A percentile compares a stretch with the other conserved stretches of the same genome.
Conservation (phyloP, 1,140 invertebrate species). For the Neodiprion pinetum region DNA sequence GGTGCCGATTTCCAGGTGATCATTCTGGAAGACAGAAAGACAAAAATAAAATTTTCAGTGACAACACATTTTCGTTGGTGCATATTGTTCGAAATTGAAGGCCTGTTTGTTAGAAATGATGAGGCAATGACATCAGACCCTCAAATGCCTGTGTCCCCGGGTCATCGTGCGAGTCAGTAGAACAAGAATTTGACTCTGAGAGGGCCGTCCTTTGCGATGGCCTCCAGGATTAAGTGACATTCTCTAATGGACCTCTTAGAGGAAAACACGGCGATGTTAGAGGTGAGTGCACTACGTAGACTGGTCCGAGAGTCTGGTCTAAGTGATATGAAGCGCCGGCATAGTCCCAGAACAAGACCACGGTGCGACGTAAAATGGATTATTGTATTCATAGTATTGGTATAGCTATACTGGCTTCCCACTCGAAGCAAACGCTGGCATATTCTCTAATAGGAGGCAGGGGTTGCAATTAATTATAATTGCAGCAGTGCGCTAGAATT, state of each 20-base stretch:
- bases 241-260: background rate
- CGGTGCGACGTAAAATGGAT: background rate
- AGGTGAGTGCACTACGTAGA: background rate
- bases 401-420: background rate
- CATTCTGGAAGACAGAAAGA: too few species aligned
- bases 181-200: too few species aligned
- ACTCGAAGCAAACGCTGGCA: background rate
- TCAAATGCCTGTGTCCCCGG: too few species aligned
- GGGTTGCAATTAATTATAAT: constrained; percentile 39
- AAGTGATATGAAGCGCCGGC: background rate
- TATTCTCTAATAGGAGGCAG: constrained; percentile 16
- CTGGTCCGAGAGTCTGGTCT: background rate
- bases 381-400: background rate
- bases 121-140: too few species aligned
- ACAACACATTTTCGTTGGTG: too few species aligned
- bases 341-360: background rate
- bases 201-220: too few species aligned
- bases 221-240: too few species aligned
- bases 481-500: constrained; percentile 32
- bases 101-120: too few species aligned
- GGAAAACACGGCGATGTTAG: background rate
- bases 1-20: too few species aligned
- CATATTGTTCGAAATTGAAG: too few species aligned
- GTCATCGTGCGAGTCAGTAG: too few species aligned
- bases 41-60: too few species aligned